Percentiles rank a stretch among this genome's conserved stretches.
Evolutionary conservation across 2,113 vertebrate genomes (phyloP).

Genomic region (Apodemus speciosus): DNA sequence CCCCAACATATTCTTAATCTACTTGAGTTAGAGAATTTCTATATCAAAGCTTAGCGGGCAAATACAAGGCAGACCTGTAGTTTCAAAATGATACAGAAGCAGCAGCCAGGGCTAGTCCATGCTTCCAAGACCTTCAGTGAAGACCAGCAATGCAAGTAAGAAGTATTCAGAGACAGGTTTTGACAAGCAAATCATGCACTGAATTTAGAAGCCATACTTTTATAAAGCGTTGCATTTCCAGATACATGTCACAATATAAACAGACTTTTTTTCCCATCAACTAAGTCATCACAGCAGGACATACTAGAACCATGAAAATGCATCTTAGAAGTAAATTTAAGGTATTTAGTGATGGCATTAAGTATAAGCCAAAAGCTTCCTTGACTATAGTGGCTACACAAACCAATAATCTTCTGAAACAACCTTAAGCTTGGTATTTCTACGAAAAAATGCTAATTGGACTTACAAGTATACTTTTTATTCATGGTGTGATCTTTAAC

Average conservation of each 20-base stretch:
- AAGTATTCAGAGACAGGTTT: background rate
- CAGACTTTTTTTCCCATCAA: background rate
- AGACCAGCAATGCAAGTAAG: background rate
- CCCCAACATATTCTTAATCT: background rate
- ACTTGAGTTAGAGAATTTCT: background rate
- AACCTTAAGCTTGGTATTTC: background rate
- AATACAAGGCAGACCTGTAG: background rate
- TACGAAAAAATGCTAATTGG: background rate
- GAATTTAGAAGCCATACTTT: background rate
- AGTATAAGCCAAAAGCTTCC: background rate
- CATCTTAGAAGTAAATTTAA: background rate
- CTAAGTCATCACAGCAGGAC: background rate
- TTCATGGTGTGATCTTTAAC: background rate
- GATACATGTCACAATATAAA: background rate
- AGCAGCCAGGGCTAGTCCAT: no score
- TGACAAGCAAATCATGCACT: background rate
- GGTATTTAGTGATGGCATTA: background rate
- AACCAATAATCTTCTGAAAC: background rate
- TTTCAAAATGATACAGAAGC: background rate
- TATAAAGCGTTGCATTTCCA: background rate
- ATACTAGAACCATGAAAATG: background rate
- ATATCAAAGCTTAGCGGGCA: background rate
- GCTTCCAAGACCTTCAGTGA: background rate
- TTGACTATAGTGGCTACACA: background rate
- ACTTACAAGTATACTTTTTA: background rate